Evolutionary conservation across 1,140 invertebrate species (phyloP).

Genomic region (Hydropsyche tenuis): DNA sequence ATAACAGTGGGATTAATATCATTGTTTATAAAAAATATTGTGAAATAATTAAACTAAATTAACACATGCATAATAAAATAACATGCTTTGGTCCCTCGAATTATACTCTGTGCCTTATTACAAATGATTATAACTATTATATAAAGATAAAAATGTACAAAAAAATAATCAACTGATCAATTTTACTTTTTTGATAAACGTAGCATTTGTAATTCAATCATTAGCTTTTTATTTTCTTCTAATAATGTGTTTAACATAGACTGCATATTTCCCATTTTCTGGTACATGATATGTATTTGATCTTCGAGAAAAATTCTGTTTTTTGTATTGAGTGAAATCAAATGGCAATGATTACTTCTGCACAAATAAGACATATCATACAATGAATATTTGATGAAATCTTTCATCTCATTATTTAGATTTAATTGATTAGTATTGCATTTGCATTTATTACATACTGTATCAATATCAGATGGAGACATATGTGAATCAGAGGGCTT

Average conservation of each 20-base stretch:
- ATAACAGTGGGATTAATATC: no score
- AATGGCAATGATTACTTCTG: conserved; percentile 57
- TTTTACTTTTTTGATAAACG: conserved; percentile 49
- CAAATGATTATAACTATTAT: no score
- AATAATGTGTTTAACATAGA: conserved; percentile 57
- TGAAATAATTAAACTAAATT: no score
- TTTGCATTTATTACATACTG: conserved; percentile 37
- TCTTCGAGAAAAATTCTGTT: conserved; percentile 61
- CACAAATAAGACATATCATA: conserved; percentile 59
- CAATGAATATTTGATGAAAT: conserved; percentile 57
- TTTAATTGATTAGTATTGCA: conserved; percentile 51
- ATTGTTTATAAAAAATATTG: no score
- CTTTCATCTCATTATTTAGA: conserved; percentile 58
- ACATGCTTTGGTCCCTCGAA: no score
- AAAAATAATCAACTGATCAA: no score
- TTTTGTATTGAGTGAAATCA: conserved; percentile 60
- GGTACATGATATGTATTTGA: conserved; percentile 54
- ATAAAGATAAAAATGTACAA: no score
- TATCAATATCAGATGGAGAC: conserved; percentile 36
- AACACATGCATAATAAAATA: no score
- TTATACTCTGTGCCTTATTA: no score
- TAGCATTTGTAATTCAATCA: conserved; percentile 59
- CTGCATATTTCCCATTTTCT: conserved; percentile 55
- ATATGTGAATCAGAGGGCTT: conserved; percentile 38
- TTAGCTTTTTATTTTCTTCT: conserved; percentile 58